Percentiles rank a stretch among this genome's conserved stretches.
Evolutionary conservation across 2,797 vertebrate species (phyloP).

Genomic region (Nothura maculosa): DNA sequence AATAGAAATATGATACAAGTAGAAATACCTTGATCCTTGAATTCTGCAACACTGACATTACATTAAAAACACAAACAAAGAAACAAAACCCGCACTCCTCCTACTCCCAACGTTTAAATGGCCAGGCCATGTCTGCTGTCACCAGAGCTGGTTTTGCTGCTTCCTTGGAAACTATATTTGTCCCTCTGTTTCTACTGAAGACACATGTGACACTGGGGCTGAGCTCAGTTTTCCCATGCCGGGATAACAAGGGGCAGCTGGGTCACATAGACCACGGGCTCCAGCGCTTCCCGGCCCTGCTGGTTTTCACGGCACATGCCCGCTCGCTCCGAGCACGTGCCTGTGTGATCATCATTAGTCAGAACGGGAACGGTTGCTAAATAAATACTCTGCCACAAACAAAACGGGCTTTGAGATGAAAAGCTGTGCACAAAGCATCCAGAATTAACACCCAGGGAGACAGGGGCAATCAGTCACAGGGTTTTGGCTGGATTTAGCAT

Average conservation of each 20-base stretch:
- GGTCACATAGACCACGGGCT: conserved; percentile 38
- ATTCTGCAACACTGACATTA: not conserved
- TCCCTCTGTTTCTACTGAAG: conserved; percentile 54
- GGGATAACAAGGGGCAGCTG: conserved; percentile 49
- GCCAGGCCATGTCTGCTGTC: not conserved
- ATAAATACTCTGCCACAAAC: conserved; percentile 38
- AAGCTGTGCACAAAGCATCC: conserved; percentile 30
- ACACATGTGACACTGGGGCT: conserved; percentile 57
- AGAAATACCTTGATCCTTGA: not conserved
- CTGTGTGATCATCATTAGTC: conserved; percentile 42
- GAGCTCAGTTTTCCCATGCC: conserved; percentile 50
- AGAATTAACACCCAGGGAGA: conserved; percentile 22
- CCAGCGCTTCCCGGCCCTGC: conserved; percentile 37
- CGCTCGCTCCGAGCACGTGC: not conserved
- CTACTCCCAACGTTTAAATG: not conserved
- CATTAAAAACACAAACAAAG: not conserved
- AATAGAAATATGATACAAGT: not conserved
- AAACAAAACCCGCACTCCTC: not conserved
- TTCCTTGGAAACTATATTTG: conserved; percentile 50
- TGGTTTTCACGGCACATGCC: conserved; percentile 45
- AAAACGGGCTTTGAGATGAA: conserved; percentile 36
- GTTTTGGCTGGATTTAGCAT: conserved; percentile 7
- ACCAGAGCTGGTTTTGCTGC: not conserved
- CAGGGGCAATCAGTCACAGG: not conserved
- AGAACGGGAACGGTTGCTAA: conserved; percentile 33